These are phyloP conservation scores for Morpho deidamia DNA, from an alignment of 2,888 invertebrate species.

Conservation along the genomic window DNA sequence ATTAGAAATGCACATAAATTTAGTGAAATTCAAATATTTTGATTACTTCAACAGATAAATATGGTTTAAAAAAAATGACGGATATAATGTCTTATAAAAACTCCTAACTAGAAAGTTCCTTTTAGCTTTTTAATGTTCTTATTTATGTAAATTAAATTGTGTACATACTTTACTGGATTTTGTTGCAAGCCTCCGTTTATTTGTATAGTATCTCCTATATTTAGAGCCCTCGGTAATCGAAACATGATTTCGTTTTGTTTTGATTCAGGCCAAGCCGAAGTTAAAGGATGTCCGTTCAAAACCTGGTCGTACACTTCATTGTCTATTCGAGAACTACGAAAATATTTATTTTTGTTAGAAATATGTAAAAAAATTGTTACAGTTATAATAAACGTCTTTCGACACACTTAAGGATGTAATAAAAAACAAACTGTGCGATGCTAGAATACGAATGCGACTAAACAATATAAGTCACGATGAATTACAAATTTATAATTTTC, in stretches of 20 bases:
- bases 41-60: too few relatives aligned
- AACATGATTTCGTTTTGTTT: conserved; percentile 47
- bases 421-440: background rate
- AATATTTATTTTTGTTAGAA: background rate
- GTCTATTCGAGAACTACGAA: conserved; percentile 34
- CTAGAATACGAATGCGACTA: background rate
- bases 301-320: conserved; percentile 39
- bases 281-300: conserved; percentile 39
- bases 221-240: conserved; percentile 42
- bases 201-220: conserved; percentile 33
- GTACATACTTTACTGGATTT: conserved; percentile 36
- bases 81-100: too few relatives aligned
- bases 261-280: conserved; percentile 40
- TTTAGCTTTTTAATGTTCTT: too few relatives aligned
- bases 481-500: background rate
- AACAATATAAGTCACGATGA: background rate
- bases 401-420: background rate
- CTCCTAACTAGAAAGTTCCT: too few relatives aligned
- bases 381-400: background rate
- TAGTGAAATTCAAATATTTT: too few relatives aligned
- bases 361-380: background rate
- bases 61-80: too few relatives aligned
- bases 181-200: conserved; percentile 32
- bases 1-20: too few relatives aligned
- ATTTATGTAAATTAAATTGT: background rate